Base-by-base conservation (phyloP, 2,797 vertebrate genomes). In the Siniperca obscura region DNA sequence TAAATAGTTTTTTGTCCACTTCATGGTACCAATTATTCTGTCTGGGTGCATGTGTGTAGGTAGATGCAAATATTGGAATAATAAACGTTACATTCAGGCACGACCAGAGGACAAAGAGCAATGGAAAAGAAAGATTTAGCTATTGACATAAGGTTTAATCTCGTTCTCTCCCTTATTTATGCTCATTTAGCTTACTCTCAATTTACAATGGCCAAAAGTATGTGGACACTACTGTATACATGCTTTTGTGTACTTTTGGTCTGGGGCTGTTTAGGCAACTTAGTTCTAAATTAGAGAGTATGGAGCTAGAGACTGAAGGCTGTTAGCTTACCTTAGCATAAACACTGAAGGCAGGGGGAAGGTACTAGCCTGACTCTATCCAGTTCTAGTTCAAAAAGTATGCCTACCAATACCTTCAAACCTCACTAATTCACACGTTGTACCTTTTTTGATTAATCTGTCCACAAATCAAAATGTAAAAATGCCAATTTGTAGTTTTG, bases 1-100 rank as follows among this genome's bases (percentile, higher is more conserved):
- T 68, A 70, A 81, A 81, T 46, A 60, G 11, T 89, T 83, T 78
- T 78, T 72, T 81, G 82, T 65, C 42, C 69, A 56, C 53, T 67
- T 57, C 44, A 71, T 79, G 62, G 57, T 59, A 16, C 22, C 25
- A 42, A 2, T 59, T 74, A 27, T 75, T 74, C 64, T 40, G 55
- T 27, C 67, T 62, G 80, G 17, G 17, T 55, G 72, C 5, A 6
- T 60, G 79, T 56, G 42, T 67, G 34, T 38, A 27, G 46, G 30
- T 53, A 25, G 25, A 68, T 70, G n/a, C 38, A 65, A n/a, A 74
- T 71, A 72, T 40, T 73, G n/a, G 14, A 78, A 75, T 25, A 46
- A 40, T 42, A 50, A 68, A 53, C 11, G 25, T 65, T 30, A 38
- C 17, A 73, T 62, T 81, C n/a, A 36, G 50, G 4, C 48, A 42